A percentile compares a stretch with the other conserved stretches of the same genome.
phyloP scores from a whole-genome alignment of 1,140 invertebrate species.

The Aphaenogaster rudis region DNA sequence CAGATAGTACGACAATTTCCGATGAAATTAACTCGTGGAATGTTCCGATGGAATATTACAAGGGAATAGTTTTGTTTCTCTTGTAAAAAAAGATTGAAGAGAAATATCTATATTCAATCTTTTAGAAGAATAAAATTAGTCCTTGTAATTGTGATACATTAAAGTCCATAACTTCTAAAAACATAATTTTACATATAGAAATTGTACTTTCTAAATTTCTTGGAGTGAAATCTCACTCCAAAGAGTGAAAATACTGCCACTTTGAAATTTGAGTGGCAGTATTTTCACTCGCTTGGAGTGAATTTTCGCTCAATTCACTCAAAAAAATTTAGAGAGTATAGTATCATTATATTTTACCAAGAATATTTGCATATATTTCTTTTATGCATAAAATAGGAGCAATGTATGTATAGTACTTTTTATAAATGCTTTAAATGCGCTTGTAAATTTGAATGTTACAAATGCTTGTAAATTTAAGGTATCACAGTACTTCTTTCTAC shows the following conservation, averaged over 20 bases:
- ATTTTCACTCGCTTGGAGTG: too few species aligned
- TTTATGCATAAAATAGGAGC: not conserved
- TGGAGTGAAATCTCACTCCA: too few species aligned
- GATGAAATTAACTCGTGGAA: not conserved
- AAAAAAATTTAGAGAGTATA: too few species aligned
- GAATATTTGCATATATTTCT: not conserved
- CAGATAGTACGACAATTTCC: not conserved
- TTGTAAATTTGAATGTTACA: conserved; percentile 6
- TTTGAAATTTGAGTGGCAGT: too few species aligned
- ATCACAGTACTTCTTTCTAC: not conserved
- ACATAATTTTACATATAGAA: not conserved
- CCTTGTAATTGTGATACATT: not conserved
- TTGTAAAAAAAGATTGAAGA: not conserved
- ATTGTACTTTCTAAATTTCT: not conserved
- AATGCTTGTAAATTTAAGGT: conserved; percentile 11
- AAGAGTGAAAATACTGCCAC: too few species aligned
- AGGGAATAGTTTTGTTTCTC: not conserved
- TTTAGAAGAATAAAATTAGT: not conserved
- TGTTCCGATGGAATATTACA: not conserved
- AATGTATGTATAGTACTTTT: not conserved
- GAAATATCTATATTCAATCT: not conserved
- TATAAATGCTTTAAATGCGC: not conserved
- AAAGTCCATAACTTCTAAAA: not conserved
- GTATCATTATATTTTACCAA: not conserved
- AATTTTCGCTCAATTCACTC: too few species aligned